Conservation (phyloP, 2,113 vertebrate genomes). For the Edolisoma coerulescens region DNA sequence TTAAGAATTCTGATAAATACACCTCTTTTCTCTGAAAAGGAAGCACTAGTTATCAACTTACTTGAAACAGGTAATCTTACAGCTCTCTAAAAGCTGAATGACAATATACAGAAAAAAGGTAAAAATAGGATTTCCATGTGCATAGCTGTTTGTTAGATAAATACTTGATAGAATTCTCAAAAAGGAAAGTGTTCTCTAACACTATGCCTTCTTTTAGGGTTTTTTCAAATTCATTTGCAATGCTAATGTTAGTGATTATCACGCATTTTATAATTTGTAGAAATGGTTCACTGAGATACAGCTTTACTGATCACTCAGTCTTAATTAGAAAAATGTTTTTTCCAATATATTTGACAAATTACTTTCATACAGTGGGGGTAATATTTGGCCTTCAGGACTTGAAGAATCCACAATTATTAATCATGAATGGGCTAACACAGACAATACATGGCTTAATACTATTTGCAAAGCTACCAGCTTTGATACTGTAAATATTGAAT, state of each 20-base stretch:
- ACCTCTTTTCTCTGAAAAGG: not conserved
- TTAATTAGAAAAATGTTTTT: not conserved
- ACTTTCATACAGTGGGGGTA: not conserved
- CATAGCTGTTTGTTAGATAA: not conserved
- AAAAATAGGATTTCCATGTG: not conserved
- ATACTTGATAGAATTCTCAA: not conserved
- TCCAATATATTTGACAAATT: not conserved
- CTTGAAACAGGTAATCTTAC: not conserved
- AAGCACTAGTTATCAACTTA: not conserved
- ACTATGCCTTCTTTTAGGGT: not conserved
- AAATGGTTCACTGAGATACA: not conserved
- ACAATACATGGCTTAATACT: not conserved
- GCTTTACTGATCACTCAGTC: not conserved
- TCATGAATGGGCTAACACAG: not conserved
- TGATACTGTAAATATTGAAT: not conserved
- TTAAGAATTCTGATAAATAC: not conserved
- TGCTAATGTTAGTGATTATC: not conserved
- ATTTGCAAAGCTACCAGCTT: not conserved
- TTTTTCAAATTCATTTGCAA: not conserved
- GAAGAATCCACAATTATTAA: not conserved
- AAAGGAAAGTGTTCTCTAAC: not conserved
- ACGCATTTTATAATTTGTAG: not conserved
- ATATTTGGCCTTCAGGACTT: not conserved
- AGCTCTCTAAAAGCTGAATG: not conserved
- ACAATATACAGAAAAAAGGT: not conserved